phyloP scores from a whole-genome alignment of 2,888 invertebrate genomes.

The Mantis religiosa region DNA sequence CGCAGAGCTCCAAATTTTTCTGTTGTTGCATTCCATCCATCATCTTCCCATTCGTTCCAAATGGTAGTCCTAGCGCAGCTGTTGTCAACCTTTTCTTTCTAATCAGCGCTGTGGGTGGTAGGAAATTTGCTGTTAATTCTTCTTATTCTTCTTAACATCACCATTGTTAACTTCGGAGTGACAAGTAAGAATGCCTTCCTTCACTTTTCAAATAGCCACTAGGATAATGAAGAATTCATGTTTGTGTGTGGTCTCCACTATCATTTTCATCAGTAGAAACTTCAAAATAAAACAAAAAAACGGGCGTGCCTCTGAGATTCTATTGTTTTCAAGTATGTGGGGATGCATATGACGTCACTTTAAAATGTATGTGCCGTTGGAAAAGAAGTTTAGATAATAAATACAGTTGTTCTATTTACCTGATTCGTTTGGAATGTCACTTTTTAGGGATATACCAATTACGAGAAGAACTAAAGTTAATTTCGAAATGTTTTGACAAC shows the following conservation, averaged over 20 bases:
- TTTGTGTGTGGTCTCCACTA: neutral
- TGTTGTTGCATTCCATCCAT: neutral
- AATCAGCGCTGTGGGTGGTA: constrained; percentile 1
- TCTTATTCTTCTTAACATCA: neutral
- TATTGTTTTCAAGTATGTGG: neutral
- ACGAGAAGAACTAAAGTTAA: too few relatives aligned
- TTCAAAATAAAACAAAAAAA: neutral
- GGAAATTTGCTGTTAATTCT: constrained; percentile 3
- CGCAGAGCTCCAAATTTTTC: too few relatives aligned
- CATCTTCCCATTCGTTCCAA: neutral
- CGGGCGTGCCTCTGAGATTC: neutral
- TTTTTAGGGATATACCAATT: too few relatives aligned
- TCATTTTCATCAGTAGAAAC: neutral
- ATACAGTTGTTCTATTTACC: too few relatives aligned
- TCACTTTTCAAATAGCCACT: neutral
- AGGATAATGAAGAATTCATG: too few relatives aligned
- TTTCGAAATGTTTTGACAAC: too few relatives aligned
- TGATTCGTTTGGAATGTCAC: too few relatives aligned
- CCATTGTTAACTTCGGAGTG: neutral
- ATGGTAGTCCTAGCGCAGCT: neutral
- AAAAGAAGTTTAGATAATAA: too few relatives aligned
- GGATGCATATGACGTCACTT: too few relatives aligned
- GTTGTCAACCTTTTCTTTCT: neutral
- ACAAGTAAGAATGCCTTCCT: neutral
- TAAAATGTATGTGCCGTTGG: too few relatives aligned